phyloP scores from a whole-genome alignment of 23 tunicate species.

The Styela clava region DNA sequence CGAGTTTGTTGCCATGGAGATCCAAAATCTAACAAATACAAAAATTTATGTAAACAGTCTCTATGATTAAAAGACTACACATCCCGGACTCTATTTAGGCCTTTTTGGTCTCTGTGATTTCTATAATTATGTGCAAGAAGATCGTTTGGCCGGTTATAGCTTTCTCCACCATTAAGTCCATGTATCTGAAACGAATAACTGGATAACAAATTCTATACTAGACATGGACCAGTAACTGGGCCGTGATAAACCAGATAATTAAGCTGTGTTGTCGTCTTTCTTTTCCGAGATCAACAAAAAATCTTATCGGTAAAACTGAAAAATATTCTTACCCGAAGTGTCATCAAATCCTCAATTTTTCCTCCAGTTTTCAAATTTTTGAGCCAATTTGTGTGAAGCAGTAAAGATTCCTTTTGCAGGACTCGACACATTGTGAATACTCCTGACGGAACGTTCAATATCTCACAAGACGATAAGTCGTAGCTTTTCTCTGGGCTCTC shows the following conservation, averaged over 20 bases:
- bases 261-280: background rate
- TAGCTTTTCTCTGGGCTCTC: slow-evolving; percentile 74
- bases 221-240: too few relatives aligned
- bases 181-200: too few relatives aligned
- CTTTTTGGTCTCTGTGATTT: too few relatives aligned
- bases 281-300: background rate
- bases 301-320: background rate
- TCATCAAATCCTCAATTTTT: slow-evolving; percentile 44
- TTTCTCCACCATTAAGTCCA: too few relatives aligned
- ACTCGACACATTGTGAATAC: slow-evolving; percentile 74
- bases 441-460: slow-evolving; percentile 41
- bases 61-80: too few relatives aligned
- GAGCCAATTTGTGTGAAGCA: slow-evolving; percentile 69
- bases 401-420: slow-evolving; percentile 55
- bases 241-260: background rate
- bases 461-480: slow-evolving; percentile 74
- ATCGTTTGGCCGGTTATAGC: too few relatives aligned
- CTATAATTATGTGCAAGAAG: too few relatives aligned
- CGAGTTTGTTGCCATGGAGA: slow-evolving; percentile 53
- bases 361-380: slow-evolving; percentile 77
- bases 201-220: too few relatives aligned
- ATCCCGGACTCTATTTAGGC: too few relatives aligned
- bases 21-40: slow-evolving; percentile 69
- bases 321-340: slow-evolving; percentile 44
- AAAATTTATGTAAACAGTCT: too few relatives aligned